Evolutionary conservation across 2,113 vertebrate species (phyloP).

Genomic region (Haplochromis vanheusdeni): DNA sequence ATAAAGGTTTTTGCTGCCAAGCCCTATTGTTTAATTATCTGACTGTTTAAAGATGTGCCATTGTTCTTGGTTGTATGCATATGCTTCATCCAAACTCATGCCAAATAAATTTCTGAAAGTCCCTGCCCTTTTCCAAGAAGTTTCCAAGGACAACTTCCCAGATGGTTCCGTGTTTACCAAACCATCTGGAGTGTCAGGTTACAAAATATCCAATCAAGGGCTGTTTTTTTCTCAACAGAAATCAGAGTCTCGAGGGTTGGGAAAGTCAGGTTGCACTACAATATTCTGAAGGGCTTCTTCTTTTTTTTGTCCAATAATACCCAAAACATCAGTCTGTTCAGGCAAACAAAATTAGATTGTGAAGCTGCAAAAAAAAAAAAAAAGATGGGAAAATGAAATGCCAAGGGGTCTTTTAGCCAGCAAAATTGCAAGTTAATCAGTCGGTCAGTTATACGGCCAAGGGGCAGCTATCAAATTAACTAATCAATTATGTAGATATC

Average conservation of each 20-base stretch:
- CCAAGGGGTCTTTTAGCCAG: background rate
- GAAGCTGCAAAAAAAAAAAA: background rate
- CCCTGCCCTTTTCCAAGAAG: background rate
- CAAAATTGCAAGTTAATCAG: background rate
- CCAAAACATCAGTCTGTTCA: background rate
- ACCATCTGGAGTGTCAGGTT: background rate
- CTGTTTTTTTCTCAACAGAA: background rate
- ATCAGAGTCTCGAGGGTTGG: background rate
- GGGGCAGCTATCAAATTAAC: background rate
- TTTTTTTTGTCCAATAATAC: background rate
- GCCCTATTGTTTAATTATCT: background rate
- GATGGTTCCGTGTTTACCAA: background rate
- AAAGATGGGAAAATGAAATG: background rate
- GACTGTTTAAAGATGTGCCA: background rate
- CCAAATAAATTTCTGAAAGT: background rate
- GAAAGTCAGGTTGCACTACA: background rate
- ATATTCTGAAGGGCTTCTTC: background rate
- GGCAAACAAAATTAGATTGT: background rate
- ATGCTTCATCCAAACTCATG: background rate
- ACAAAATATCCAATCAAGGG: background rate
- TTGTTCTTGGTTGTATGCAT: background rate
- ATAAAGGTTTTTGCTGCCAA: background rate
- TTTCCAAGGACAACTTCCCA: background rate
- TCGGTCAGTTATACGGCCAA: background rate
- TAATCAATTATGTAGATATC: background rate